Evolutionary conservation across 2,888 invertebrate genomes (phyloP).

Genomic region (Euclidia mi): DNA sequence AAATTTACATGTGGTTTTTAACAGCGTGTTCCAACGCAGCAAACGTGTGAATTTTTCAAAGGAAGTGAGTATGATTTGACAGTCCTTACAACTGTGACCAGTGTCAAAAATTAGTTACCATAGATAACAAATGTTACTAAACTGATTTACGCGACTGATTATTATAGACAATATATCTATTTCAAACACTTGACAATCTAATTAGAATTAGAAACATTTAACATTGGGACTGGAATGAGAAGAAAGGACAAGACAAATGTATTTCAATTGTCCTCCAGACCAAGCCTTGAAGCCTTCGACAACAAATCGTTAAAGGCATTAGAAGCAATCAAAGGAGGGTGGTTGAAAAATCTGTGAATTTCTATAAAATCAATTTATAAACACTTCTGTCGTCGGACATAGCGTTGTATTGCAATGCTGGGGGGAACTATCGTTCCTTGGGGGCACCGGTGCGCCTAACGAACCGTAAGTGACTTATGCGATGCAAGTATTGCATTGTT

Average conservation of each 20-base stretch:
- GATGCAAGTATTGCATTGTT: conserved; percentile 34
- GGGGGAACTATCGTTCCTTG: conserved; percentile 47
- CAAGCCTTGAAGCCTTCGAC: conserved; percentile 20
- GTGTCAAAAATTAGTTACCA: no score
- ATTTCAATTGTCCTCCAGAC: conserved; percentile 45
- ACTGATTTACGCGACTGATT: no score
- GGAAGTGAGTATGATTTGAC: no score
- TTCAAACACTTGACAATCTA: background rate
- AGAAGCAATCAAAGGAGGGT: conserved; percentile 15
- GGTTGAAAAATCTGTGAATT: background rate
- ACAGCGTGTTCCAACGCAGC: no score
- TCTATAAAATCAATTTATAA: background rate
- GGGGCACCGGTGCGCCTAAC: conserved; percentile 39
- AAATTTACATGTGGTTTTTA: no score
- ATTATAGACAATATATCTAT: no score
- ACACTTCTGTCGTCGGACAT: background rate
- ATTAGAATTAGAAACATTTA: no score
- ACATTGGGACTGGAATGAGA: no score
- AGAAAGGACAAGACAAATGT: conserved; percentile 23
- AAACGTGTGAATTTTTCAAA: no score
- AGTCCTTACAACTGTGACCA: no score
- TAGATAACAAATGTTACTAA: no score
- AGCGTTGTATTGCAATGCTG: conserved; percentile 6
- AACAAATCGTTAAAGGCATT: conserved; percentile 26
- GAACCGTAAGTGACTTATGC: conserved; percentile 36